Evolutionary conservation across 2,888 invertebrate species (phyloP).

Genomic region (Acronicta psi): DNA sequence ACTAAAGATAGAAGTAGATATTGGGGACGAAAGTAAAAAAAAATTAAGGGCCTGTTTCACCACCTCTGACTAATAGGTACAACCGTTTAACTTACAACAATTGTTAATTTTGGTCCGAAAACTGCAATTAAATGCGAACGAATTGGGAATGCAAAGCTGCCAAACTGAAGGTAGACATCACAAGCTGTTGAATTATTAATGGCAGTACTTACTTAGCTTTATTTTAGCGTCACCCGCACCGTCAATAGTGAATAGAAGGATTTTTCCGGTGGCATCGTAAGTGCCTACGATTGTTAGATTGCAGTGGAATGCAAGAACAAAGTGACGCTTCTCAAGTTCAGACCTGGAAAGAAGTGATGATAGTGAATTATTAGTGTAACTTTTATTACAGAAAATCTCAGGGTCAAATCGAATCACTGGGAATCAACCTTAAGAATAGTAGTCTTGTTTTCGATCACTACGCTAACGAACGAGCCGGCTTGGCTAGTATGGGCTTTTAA

Average conservation of each 20-base stretch:
- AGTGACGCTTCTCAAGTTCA: constrained; percentile 76
- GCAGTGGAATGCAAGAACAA: constrained; percentile 77
- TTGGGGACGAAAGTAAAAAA: too few relatives aligned
- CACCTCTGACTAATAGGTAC: too few relatives aligned
- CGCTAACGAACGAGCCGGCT: too few relatives aligned
- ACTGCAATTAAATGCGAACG: constrained; percentile 27
- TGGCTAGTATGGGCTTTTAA: too few relatives aligned
- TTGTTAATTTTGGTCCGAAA: constrained; percentile 22
- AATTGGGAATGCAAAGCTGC: constrained; percentile 31
- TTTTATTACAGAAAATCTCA: too few relatives aligned
- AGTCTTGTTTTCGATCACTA: too few relatives aligned
- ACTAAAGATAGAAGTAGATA: too few relatives aligned
- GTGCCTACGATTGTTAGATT: constrained; percentile 82
- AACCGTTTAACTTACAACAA: background rate
- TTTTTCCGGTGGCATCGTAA: constrained; percentile 78
- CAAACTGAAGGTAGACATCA: constrained; percentile 18
- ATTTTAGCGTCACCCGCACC: constrained; percentile 83
- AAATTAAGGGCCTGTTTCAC: too few relatives aligned
- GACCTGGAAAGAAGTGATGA: constrained; percentile 70
- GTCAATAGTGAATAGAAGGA: constrained; percentile 82
- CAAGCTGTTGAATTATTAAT: constrained; percentile 42
- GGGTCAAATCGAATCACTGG: too few relatives aligned
- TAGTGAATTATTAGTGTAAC: background rate
- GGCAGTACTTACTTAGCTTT: constrained; percentile 75
- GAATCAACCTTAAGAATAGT: too few relatives aligned